Base-by-base conservation (phyloP, 2,113 vertebrate genomes). In the Sisor rabdophorus region DNA sequence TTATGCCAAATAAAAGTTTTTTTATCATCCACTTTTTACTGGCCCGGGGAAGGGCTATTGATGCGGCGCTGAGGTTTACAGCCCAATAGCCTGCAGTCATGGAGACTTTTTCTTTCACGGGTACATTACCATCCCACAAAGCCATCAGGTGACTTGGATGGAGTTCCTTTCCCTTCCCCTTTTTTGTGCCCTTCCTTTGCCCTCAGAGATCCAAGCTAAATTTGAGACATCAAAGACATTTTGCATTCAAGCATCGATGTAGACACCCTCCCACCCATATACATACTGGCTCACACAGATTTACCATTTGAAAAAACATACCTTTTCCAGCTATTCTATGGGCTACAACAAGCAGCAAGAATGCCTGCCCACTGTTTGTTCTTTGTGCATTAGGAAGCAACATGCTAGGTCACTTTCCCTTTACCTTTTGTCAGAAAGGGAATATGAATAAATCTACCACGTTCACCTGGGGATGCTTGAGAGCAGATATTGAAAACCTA, bases 341-440 rank as follows among this genome's bases (percentile, higher is more conserved):
- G 11, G 19, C 76, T 53, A 75, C 86, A 83, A 79, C 81, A 75
- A 84, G 86, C 86, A 48, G 64, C 40, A 76, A 79, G 71, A 81
- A 80, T 79, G 83, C 84, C 87, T 87, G 81, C 71, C 44, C 88
- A 89, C 82, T 86, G 56, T 79, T 78, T 84, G 72, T 73, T 53
- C 75, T 79, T 17, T 10, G 52, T 69, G 80, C 75, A 81, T 82
- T 75, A 90, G 89, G 90, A 92, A 91, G 89, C 86, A n/a, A 80
- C 89, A 87, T 83, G 83, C 85, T 86, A 87, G 83, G 87, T 87
- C 87, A 86, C 89, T 89, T 89, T 92, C 88, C 90, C 87, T 87
- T 79, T 87, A 88, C 86, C 91, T 91, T 92, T 89, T 92, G 87
- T 90, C 91, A 94, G 91, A 92, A 92, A 91, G 92, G 50, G 50